Percentiles rank a stretch among this genome's conserved stretches.
These are phyloP conservation scores for Arnoldichthys spilopterus DNA, from an alignment of 2,797 vertebrate species.

Conservation along the genomic window DNA sequence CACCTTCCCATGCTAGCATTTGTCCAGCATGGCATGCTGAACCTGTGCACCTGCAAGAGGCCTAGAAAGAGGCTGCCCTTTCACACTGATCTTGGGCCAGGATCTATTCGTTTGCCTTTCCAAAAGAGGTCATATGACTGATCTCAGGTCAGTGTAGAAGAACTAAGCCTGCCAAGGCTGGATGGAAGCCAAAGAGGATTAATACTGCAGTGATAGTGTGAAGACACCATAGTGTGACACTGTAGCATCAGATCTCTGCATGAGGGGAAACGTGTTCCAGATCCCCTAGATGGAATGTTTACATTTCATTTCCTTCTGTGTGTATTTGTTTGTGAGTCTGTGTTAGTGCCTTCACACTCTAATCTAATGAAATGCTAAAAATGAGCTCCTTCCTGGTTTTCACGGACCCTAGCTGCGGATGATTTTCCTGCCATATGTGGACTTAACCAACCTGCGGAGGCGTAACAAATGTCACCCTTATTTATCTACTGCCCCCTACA, in stretches of 20 bases:
- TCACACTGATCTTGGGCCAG: slow-evolving; percentile 23
- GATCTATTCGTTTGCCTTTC: not conserved
- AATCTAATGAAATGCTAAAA: slow-evolving; percentile 51
- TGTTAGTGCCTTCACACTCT: slow-evolving; percentile 46
- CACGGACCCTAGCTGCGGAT: slow-evolving; percentile 25
- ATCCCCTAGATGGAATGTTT: slow-evolving; percentile 55
- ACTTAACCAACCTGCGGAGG: slow-evolving; percentile 39
- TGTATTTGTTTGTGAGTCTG: slow-evolving; percentile 42
- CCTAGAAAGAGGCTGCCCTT: not conserved
- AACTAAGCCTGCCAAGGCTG: slow-evolving; percentile 11
- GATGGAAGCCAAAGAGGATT: slow-evolving; percentile 32
- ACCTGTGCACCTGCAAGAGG: slow-evolving; percentile 30
- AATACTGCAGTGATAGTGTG: slow-evolving; percentile 37
- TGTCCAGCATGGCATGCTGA: slow-evolving; percentile 44
- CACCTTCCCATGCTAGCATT: slow-evolving; percentile 38
- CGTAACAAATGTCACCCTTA: slow-evolving; percentile 49
- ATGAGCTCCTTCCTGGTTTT: slow-evolving; percentile 34
- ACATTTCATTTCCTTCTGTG: slow-evolving; percentile 55
- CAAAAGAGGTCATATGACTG: not conserved
- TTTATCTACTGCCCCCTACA: slow-evolving; percentile 44
- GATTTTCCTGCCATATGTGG: slow-evolving; percentile 46
- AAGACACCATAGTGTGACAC: slow-evolving; percentile 35
- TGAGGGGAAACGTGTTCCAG: slow-evolving; percentile 46
- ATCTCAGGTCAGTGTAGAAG: slow-evolving; percentile 7
- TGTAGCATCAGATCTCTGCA: slow-evolving; percentile 48